Conservation (phyloP, 53 echinoderm and acorn worm genomes). For the Mesocentrotus franciscanus region DNA sequence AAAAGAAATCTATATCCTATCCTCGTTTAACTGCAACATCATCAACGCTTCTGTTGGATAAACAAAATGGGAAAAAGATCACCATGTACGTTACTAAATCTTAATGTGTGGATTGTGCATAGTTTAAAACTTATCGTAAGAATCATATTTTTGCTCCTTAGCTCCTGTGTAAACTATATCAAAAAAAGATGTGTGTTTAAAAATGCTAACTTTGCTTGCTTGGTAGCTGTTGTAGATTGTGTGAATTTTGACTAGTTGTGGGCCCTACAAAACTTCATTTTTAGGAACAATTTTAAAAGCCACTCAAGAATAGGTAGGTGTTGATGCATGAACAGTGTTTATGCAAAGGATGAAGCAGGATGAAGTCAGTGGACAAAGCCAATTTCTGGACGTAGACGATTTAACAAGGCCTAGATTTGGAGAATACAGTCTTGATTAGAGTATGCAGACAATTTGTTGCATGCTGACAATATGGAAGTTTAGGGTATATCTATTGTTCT, state of each 20-base stretch:
- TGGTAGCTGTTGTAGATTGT: slow-evolving; percentile 55
- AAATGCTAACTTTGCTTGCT: slow-evolving; percentile 65
- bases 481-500: not conserved
- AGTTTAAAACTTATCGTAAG: slow-evolving; percentile 53
- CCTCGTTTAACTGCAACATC: slow-evolving; percentile 1
- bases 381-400: not conserved
- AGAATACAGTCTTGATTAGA: not conserved
- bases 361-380: not conserved
- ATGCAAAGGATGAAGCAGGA: not conserved
- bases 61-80: slow-evolving; percentile 13
- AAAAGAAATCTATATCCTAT: slow-evolving; percentile 23
- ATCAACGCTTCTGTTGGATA: not conserved
- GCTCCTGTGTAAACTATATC: slow-evolving; percentile 43
- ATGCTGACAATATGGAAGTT: not conserved
- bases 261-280: slow-evolving; percentile 24
- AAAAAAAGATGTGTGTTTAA: slow-evolving; percentile 59
- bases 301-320: slow-evolving; percentile 28
- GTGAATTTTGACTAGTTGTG: slow-evolving; percentile 54
- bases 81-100: slow-evolving; percentile 50
- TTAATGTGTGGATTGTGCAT: slow-evolving; percentile 68
- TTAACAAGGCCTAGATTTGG: not conserved
- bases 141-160: slow-evolving; percentile 55
- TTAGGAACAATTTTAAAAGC: not conserved
- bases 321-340: not conserved
- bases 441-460: too few species aligned